Conservation (phyloP, 2,888 invertebrate species). For the Agrochola macilenta region DNA sequence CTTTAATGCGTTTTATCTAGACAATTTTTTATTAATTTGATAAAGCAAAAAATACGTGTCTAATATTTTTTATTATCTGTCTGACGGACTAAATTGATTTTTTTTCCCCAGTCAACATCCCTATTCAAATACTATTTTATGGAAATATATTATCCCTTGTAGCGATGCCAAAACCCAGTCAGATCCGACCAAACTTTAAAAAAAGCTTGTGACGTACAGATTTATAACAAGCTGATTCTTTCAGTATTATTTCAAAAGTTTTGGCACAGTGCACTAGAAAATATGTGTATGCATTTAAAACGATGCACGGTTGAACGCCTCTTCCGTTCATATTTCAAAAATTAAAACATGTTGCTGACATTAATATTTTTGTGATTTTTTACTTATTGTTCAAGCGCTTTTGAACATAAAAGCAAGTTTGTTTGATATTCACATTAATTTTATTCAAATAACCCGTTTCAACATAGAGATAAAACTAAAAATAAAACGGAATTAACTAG, state of each 20-base stretch:
- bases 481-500: slow-evolving; percentile 54
- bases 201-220: slow-evolving; percentile 45
- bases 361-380: slow-evolving; percentile 16
- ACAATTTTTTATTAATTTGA: no score
- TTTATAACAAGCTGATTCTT: slow-evolving; percentile 53
- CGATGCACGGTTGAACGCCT: slow-evolving; percentile 23
- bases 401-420: background rate
- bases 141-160: slow-evolving; percentile 42
- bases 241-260: slow-evolving; percentile 32
- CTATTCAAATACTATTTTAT: slow-evolving; percentile 17
- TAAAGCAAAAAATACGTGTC: no score
- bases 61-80: no score
- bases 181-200: slow-evolving; percentile 34
- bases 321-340: slow-evolving; percentile 19
- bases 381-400: background rate
- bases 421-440: background rate
- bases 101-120: no score
- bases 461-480: slow-evolving; percentile 30
- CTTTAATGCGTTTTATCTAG: no score
- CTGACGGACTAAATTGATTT: no score
- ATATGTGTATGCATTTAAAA: slow-evolving; percentile 38
- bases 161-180: slow-evolving; percentile 51
- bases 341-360: slow-evolving; percentile 18
- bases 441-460: slow-evolving; percentile 32
- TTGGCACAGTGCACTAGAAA: slow-evolving; percentile 47